phyloP scores from a whole-genome alignment of 2,888 invertebrate genomes.

The Periphyllus acericola region DNA sequence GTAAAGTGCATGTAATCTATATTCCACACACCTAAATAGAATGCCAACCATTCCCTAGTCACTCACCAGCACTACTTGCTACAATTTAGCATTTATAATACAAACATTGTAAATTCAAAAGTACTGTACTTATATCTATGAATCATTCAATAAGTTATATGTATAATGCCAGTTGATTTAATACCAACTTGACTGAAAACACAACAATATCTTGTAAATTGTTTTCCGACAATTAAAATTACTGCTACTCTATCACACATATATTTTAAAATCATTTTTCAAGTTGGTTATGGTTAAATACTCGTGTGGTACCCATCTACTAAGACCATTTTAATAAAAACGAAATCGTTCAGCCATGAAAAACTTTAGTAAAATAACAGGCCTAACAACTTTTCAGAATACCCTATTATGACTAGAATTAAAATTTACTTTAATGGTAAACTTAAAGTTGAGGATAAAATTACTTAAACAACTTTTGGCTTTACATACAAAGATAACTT shows the following conservation, averaged over 20 bases:
- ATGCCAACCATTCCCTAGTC: not conserved
- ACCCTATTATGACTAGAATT: conserved; percentile 15
- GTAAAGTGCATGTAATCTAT: no score
- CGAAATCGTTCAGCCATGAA: conserved; percentile 35
- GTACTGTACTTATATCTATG: not conserved
- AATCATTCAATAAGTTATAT: not conserved
- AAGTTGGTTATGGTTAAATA: conserved; percentile 9
- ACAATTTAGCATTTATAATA: not conserved
- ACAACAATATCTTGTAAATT: not conserved
- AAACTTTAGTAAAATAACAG: conserved; percentile 24
- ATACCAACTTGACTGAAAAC: not conserved
- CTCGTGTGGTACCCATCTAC: not conserved
- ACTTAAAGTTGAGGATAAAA: conserved; percentile 43
- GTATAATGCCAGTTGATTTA: not conserved
- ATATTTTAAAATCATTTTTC: not conserved
- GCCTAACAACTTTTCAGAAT: conserved; percentile 15
- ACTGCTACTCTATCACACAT: not conserved
- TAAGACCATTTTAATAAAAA: conserved; percentile 18
- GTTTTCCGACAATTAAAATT: not conserved
- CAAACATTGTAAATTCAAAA: not conserved
- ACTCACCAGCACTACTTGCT: not conserved
- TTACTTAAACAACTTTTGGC: conserved; percentile 45
- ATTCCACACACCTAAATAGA: not conserved
- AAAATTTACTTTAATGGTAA: conserved; percentile 29
- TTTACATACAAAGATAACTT: not conserved